Conservation (phyloP, 2,888 invertebrate species). For the Spilosoma lubricipeda region DNA sequence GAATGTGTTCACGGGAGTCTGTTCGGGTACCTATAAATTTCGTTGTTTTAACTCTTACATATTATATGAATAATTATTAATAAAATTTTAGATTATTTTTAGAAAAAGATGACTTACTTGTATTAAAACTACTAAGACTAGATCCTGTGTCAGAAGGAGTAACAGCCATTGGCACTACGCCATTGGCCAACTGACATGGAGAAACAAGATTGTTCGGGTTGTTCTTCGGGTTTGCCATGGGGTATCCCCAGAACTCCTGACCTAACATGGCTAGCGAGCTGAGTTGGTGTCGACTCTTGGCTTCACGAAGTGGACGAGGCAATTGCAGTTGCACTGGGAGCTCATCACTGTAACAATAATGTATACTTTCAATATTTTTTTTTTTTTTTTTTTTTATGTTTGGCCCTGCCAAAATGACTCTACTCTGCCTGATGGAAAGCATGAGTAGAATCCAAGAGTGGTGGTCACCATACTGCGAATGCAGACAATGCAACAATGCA, state of each 20-base stretch:
- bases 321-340: constrained; percentile 95
- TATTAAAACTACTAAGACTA: constrained; percentile 91
- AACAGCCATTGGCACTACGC: constrained; percentile 78
- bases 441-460: too few relatives aligned
- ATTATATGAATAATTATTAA: neutral
- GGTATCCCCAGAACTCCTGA: constrained; percentile 94
- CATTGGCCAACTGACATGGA: constrained; percentile 74
- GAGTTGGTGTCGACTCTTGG: constrained; percentile 95
- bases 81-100: neutral
- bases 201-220: constrained; percentile 75
- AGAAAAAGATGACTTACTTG: constrained; percentile 76
- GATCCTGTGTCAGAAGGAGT: constrained; percentile 90
- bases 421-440: too few relatives aligned
- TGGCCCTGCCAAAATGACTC: too few relatives aligned
- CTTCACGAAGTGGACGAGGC: constrained; percentile 94
- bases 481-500: too few relatives aligned
- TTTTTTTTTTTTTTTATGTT: too few relatives aligned
- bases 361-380: neutral
- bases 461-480: too few relatives aligned
- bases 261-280: constrained; percentile 96
- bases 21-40: constrained; percentile 73
- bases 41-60: neutral
- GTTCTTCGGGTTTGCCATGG: constrained; percentile 91
- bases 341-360: constrained; percentile 90
- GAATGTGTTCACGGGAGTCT: constrained; percentile 74